Base-by-base conservation (phyloP, 2,797 vertebrate genomes). In the Pipistrellus kuhlii region DNA sequence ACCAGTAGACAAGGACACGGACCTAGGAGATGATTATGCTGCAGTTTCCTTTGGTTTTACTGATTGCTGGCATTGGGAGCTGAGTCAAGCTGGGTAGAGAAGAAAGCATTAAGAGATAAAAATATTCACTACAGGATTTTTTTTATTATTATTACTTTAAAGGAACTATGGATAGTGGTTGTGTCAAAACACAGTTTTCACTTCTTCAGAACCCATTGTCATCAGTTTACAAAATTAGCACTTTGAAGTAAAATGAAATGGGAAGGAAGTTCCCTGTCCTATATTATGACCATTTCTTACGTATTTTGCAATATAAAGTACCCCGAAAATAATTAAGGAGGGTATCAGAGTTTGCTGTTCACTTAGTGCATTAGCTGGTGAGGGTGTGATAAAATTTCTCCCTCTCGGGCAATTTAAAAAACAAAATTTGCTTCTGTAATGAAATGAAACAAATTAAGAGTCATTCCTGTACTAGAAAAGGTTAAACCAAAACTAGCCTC, bases 41-140 rank as follows among this genome's bases (percentile, higher is more conserved):
- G 81, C 9, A 15, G 32, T 89, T 95, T 66, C 30, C 90, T 87
- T n/a, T 51, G 59, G 41, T 84, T 95, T 95, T 86, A 91, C 96
- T 85, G 96, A 51, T 97, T 98, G 98, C 97, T 97, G 98, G 98
- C 98, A 95, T 88, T 95, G 94, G 85, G 90, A 89, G 83, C 86
- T 84, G 38, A 93, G 78, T 87, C 75, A 88, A 76, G 66, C 72
- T 71, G 72, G 77, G 32, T 32, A 62, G 53, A 93, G 35, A 84
- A 38, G 48, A 77, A 93, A 94, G 88, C 95, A 97, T 96, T 97
- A 96, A 87, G 27, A 71, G 48, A 94, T 76, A 84, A 81, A 89
- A 94, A 85, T 20, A 94, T 81, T 92, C 96, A 95, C 96, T 96
- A 91, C 85, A 97, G 66, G 44, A 13, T 62, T 64, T 9, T 68